Evolutionary conservation across 2,888 invertebrate genomes (phyloP).

Genomic region (Vanessa cardui): DNA sequence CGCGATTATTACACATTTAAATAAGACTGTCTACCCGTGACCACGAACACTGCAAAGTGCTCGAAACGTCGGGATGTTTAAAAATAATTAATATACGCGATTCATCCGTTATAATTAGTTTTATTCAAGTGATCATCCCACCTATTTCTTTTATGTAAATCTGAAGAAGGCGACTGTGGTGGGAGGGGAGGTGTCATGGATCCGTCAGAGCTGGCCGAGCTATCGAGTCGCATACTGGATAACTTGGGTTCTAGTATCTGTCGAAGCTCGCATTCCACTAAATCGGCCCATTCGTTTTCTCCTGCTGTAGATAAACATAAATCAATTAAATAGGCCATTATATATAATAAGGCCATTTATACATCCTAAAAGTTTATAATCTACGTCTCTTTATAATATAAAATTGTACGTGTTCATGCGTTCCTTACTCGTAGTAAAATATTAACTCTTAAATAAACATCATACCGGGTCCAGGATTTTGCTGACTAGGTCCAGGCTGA

Average conservation of each 20-base stretch:
- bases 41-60: too few relatives aligned
- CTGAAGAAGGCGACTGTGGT: conserved; percentile 86
- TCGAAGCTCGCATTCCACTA: conserved; percentile 90
- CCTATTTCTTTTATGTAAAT: conserved; percentile 81
- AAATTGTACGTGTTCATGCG: neutral
- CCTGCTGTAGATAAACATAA: conserved; percentile 68
- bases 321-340: neutral
- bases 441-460: neutral
- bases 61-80: too few relatives aligned
- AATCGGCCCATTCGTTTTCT: conserved; percentile 91
- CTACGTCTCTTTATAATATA: neutral
- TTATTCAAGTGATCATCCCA: conserved; percentile 32
- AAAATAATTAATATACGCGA: too few relatives aligned
- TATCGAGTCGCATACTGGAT: conserved; percentile 84
- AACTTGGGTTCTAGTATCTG: conserved; percentile 90
- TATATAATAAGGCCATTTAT: too few relatives aligned
- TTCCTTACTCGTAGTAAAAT: neutral
- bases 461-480: conserved; percentile 52
- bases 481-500: conserved; percentile 69
- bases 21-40: too few relatives aligned
- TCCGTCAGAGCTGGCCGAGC: conserved; percentile 85
- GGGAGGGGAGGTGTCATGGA: conserved; percentile 91
- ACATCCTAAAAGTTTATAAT: neutral
- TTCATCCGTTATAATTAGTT: too few relatives aligned
- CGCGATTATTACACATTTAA: too few relatives aligned